Conservation (phyloP, 1,140 invertebrate species). For the Lasioglossum baleicum region DNA sequence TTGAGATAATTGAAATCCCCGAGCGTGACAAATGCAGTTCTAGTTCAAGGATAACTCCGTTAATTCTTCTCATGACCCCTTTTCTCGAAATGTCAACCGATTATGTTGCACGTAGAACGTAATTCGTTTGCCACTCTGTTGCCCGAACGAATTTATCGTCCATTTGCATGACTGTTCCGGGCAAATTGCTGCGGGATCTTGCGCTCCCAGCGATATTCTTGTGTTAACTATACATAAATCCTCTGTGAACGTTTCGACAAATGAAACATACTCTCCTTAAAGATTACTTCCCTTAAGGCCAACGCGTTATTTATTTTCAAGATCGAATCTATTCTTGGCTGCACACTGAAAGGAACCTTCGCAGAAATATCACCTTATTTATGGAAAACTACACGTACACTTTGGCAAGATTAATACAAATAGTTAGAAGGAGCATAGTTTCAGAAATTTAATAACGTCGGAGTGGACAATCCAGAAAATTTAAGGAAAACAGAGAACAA, state of each 20-base stretch:
- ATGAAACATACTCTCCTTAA: background rate
- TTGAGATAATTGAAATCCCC: background rate
- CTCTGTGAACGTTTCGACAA: background rate
- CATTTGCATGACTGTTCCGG: background rate
- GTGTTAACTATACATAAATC: background rate
- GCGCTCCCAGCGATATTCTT: background rate
- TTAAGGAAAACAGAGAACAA: too few relatives aligned
- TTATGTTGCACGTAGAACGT: background rate
- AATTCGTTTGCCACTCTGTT: background rate
- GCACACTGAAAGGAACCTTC: background rate
- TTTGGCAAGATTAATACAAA: too few relatives aligned
- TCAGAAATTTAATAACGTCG: too few relatives aligned
- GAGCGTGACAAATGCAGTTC: background rate
- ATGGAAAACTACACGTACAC: too few relatives aligned
- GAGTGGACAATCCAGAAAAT: too few relatives aligned
- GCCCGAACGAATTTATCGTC: constrained; percentile 1
- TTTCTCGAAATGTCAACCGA: background rate
- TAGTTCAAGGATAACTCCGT: background rate
- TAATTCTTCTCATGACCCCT: constrained; percentile 14
- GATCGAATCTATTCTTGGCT: background rate
- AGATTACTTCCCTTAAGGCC: background rate
- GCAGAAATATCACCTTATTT: too few relatives aligned
- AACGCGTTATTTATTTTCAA: background rate
- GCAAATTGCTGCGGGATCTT: background rate
- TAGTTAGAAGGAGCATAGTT: too few relatives aligned